These are phyloP conservation scores for Nebria ingens DNA, from an alignment of 1,140 invertebrate genomes.

Conservation along the genomic window DNA sequence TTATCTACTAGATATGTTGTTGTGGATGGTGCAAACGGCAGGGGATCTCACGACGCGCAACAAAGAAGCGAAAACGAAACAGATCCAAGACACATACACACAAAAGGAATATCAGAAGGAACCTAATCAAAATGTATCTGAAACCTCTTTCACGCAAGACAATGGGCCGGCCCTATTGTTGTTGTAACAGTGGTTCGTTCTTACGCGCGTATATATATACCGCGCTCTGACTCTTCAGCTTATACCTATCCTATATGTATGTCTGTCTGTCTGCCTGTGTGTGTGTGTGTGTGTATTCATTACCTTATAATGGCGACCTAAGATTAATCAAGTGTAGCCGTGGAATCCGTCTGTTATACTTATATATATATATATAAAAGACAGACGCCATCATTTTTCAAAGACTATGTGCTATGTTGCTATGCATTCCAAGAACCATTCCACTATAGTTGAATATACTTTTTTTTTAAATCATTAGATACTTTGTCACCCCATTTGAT, in stretches of 20 bases:
- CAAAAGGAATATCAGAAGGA: conserved; percentile 2
- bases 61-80: not conserved
- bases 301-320: conserved; percentile 4
- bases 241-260: too few relatives aligned
- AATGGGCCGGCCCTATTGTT: not conserved
- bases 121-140: conserved; percentile 8
- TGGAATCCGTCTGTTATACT: conserved; percentile 6
- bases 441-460: too few relatives aligned
- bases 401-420: too few relatives aligned
- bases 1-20: too few relatives aligned
- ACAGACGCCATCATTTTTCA: too few relatives aligned
- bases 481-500: too few relatives aligned
- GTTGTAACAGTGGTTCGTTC: not conserved
- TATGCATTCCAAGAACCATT: too few relatives aligned
- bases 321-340: conserved; percentile 8
- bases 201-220: not conserved
- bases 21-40: too few relatives aligned
- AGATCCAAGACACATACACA: too few relatives aligned
- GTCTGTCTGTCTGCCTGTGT: too few relatives aligned
- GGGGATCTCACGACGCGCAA: conserved; percentile 3
- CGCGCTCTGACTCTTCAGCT: not conserved
- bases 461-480: too few relatives aligned
- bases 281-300: conserved; percentile 7
- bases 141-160: not conserved
- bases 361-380: too few relatives aligned